Percentiles rank a stretch among this genome's conserved stretches.
Evolutionary conservation across 2,888 invertebrate species (phyloP).

Genomic region (Pseudoips prasinana): DNA sequence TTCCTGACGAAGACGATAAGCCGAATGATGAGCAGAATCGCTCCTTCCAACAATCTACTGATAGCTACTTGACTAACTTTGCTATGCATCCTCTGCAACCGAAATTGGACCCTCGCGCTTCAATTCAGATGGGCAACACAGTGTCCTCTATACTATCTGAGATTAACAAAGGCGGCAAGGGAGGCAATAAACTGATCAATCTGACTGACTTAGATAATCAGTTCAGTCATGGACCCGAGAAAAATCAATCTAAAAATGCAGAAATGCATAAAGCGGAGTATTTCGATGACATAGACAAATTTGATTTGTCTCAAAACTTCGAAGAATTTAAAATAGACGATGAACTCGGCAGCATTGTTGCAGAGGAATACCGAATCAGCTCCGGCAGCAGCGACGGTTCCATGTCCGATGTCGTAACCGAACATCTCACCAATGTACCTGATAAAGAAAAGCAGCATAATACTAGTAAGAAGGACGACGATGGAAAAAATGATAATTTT

Average conservation of each 20-base stretch:
- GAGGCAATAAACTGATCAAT: slow-evolving; percentile 68
- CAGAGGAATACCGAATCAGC: slow-evolving; percentile 78
- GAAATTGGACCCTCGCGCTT: slow-evolving; percentile 75
- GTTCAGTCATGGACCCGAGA: slow-evolving; percentile 62
- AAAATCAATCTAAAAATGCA: slow-evolving; percentile 42
- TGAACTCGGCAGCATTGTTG: slow-evolving; percentile 80
- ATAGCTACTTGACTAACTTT: slow-evolving; percentile 68
- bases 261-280: slow-evolving; percentile 71
- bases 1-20: slow-evolving; percentile 84
- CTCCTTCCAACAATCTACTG: slow-evolving; percentile 59
- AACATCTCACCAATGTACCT: slow-evolving; percentile 64
- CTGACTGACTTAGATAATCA: slow-evolving; percentile 71
- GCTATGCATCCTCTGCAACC: slow-evolving; percentile 69
- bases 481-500: slow-evolving; percentile 54
- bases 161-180: slow-evolving; percentile 77
- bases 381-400: slow-evolving; percentile 77
- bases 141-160: slow-evolving; percentile 83
- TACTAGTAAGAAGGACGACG: slow-evolving; percentile 42
- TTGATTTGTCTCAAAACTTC: slow-evolving; percentile 88
- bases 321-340: slow-evolving; percentile 91
- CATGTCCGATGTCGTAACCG: slow-evolving; percentile 67
- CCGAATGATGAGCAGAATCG: slow-evolving; percentile 58
- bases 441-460: slow-evolving; percentile 56
- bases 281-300: slow-evolving; percentile 81
- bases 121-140: slow-evolving; percentile 83